Conservation (phyloP, 2,888 invertebrate genomes). For the Nowickia ferox region DNA sequence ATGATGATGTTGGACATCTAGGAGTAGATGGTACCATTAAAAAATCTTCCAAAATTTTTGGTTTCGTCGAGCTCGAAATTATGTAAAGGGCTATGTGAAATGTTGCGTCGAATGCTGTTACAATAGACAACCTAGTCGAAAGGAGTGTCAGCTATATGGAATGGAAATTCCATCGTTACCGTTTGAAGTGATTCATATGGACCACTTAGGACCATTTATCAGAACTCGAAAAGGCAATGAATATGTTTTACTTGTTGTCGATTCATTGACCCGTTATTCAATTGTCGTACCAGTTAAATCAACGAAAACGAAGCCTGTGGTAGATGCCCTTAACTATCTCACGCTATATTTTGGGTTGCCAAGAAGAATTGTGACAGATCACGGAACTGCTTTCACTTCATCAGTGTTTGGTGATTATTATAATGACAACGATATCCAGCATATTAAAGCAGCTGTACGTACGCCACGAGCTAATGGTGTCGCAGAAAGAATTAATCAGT, state of each 20-base stretch:
- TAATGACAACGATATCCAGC: slow-evolving; percentile 49
- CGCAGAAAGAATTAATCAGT: slow-evolving; percentile 48
- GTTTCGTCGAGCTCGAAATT: slow-evolving; percentile 63
- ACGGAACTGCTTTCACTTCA: slow-evolving; percentile 49
- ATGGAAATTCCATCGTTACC: slow-evolving; percentile 66
- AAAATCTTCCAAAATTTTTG: slow-evolving; percentile 70
- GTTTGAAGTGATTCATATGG: slow-evolving; percentile 69
- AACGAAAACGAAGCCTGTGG: slow-evolving; percentile 71
- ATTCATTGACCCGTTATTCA: slow-evolving; percentile 61
- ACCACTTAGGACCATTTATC: slow-evolving; percentile 73
- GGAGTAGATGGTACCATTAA: too few species aligned
- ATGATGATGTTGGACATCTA: too few species aligned
- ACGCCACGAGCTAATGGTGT: slow-evolving; percentile 40
- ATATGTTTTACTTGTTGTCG: slow-evolving; percentile 61
- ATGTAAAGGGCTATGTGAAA: slow-evolving; percentile 63
- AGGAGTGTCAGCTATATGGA: slow-evolving; percentile 62
- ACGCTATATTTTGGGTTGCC: too few species aligned
- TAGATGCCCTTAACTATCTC: slow-evolving; percentile 16
- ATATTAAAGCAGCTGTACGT: slow-evolving; percentile 67
- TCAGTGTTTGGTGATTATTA: slow-evolving; percentile 49
- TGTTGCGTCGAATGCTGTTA: slow-evolving; percentile 71
- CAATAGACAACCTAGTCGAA: slow-evolving; percentile 33
- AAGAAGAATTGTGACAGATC: too few species aligned
- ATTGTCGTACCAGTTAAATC: slow-evolving; percentile 56
- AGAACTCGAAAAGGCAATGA: slow-evolving; percentile 54